These are phyloP conservation scores for Hypselothyrea guttata DNA, from an alignment of 2,888 invertebrate genomes.

Conservation along the genomic window DNA sequence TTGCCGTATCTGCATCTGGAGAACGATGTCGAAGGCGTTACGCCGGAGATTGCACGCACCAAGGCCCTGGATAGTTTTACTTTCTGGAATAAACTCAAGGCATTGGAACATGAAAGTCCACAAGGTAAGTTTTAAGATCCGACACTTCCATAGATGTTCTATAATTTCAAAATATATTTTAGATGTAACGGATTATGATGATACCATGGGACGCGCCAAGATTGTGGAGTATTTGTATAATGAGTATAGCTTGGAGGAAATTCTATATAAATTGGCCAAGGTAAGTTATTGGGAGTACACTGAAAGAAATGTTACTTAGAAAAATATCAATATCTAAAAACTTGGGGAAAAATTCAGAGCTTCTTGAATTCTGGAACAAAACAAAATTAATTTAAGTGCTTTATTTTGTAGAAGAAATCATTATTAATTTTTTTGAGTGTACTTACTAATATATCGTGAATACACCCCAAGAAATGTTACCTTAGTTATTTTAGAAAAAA, in stretches of 20 bases:
- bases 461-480: no score
- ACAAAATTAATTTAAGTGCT: no score
- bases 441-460: no score
- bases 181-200: constrained; percentile 85
- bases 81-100: constrained; percentile 79
- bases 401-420: no score
- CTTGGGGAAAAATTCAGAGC: no score
- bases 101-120: constrained; percentile 69
- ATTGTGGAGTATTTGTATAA: constrained; percentile 89
- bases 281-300: constrained; percentile 75
- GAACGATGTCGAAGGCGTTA: constrained; percentile 36
- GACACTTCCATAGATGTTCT: no score
- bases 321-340: background rate
- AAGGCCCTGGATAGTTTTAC: constrained; percentile 79
- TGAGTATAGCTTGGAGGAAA: constrained; percentile 88
- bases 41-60: constrained; percentile 43
- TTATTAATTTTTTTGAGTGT: no score
- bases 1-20: constrained; percentile 60
- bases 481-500: no score
- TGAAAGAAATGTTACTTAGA: no score
- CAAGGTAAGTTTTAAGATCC: constrained; percentile 42
- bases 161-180: background rate
- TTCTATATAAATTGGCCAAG: constrained; percentile 91
- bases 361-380: no score
- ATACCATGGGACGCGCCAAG: constrained; percentile 87